These are phyloP conservation scores for Lethrus apterus DNA, from an alignment of 1,140 invertebrate species.

Conservation along the genomic window DNA sequence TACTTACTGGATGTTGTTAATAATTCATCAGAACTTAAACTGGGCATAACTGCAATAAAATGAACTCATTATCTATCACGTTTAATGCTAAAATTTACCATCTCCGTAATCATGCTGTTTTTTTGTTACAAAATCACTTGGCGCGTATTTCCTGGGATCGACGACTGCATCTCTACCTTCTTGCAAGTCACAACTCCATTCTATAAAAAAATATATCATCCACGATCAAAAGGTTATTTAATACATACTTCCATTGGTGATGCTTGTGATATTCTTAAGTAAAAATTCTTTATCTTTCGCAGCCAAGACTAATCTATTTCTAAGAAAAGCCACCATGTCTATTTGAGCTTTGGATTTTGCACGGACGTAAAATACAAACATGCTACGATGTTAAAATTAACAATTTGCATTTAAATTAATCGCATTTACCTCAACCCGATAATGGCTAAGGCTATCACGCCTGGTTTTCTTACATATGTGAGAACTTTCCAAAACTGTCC, in stretches of 20 bases:
- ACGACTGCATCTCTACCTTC: too few species aligned
- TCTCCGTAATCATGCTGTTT: too few species aligned
- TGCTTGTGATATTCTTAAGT: conserved; percentile 47
- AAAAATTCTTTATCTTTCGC: conserved; percentile 71
- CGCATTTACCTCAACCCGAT: conserved; percentile 49
- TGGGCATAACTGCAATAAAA: too few species aligned
- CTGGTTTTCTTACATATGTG: conserved; percentile 45
- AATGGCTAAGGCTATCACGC: conserved; percentile 46
- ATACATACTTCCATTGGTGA: conserved; percentile 40
- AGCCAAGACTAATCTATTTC: conserved; percentile 61
- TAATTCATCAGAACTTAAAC: conserved; percentile 5
- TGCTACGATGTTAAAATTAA: conserved; percentile 39
- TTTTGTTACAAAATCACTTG: too few species aligned
- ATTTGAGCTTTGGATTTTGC: conserved; percentile 54
- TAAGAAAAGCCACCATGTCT: conserved; percentile 56
- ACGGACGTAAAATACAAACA: conserved; percentile 61
- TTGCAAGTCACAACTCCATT: too few species aligned
- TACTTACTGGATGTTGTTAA: conserved; percentile 6
- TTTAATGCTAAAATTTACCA: too few species aligned
- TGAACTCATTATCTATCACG: too few species aligned
- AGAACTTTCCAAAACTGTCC: conserved; percentile 39
- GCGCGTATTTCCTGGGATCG: too few species aligned
- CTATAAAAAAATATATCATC: too few species aligned
- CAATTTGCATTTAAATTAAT: not conserved
- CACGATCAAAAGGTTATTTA: too few species aligned